Base-by-base conservation (phyloP, 1,140 invertebrate genomes). In the Monomorium pharaonis region DNA sequence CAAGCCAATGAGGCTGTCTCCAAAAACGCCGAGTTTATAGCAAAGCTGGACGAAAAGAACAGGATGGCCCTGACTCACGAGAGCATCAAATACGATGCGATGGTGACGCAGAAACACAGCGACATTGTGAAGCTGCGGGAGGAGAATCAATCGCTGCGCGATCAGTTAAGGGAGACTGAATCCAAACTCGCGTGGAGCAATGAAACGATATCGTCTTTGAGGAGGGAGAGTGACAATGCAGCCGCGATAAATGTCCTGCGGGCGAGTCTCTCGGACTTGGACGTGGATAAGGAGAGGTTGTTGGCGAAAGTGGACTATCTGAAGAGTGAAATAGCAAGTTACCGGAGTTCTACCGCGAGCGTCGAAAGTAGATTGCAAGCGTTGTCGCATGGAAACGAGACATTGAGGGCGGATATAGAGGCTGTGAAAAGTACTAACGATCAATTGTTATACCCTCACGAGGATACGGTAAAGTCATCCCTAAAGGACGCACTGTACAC, bases 321-420 rank as follows among this genome's bases (percentile, higher is more conserved):
- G 4, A 90, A 75, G 72, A 47, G 6, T 9, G 69, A 90, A 54
- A 63, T 90, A n/a, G 14, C 33, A 16, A 78, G 51, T 42, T 80
- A 88, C 37, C 77, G 85, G 58, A 86, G 83, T 42, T 69, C 49
- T 14, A 91, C 88, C 24, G 78, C 62, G 16, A 76, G 86, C 21
- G 70, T 90, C 18, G 86, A 90, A 37, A 65, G 27, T 3, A 56
- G 74, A 47, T 65, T 92, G 27, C 62, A 76, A 3, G 37, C 7
- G 21, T 84, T 67, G 10, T 24, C 58, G 9, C 47, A 16, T 16
- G 69, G 88, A 54, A 92, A 92, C 51, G 85, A 91, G 60, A 60
- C 27, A 18, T 56, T 92, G 51, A 56, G 56, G 30, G 37, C 70
- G 3, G 54, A 87, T 24, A 72, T 88, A 3, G 84, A 88, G 67